A percentile compares a stretch with the other conserved stretches of the same genome.
These are phyloP conservation scores for Typhlichthys subterraneus DNA, from an alignment of 2,797 vertebrate genomes.

Conservation along the genomic window DNA sequence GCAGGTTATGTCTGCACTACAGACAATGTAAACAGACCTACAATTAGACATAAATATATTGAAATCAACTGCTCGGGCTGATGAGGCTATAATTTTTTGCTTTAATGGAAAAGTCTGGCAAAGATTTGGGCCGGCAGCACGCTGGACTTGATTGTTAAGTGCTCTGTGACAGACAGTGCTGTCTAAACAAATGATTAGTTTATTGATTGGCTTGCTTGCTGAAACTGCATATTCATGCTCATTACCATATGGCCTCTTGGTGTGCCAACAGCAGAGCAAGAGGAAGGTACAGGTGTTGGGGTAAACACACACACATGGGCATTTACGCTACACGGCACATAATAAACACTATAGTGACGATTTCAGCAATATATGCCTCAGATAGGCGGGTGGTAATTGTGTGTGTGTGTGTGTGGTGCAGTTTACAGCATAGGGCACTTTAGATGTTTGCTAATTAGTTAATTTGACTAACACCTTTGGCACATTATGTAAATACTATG, in stretches of 20 bases:
- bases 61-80: not conserved
- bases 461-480: too few relatives aligned
- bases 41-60: not conserved
- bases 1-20: too few relatives aligned
- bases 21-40: too few relatives aligned
- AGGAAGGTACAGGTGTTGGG: not conserved
- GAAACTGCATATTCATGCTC: slow-evolving; percentile 49
- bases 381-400: not conserved
- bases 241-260: slow-evolving; percentile 39
- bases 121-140: slow-evolving; percentile 23
- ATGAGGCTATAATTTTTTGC: slow-evolving; percentile 1
- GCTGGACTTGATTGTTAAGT: not conserved
- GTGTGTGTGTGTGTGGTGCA: too few relatives aligned
- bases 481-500: slow-evolving; percentile 18
- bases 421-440: too few relatives aligned
- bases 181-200: slow-evolving; percentile 28
- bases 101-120: slow-evolving; percentile 12
- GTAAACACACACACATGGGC: slow-evolving; percentile 5
- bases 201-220: slow-evolving; percentile 49
- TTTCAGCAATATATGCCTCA: too few relatives aligned
- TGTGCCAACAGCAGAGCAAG: not conserved
- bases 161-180: too few relatives aligned
- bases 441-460: too few relatives aligned
- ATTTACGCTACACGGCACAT: too few relatives aligned
- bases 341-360: too few relatives aligned